Evolutionary conservation across 2,888 invertebrate genomes (phyloP).

Genomic region (Osmoderma eremita): DNA sequence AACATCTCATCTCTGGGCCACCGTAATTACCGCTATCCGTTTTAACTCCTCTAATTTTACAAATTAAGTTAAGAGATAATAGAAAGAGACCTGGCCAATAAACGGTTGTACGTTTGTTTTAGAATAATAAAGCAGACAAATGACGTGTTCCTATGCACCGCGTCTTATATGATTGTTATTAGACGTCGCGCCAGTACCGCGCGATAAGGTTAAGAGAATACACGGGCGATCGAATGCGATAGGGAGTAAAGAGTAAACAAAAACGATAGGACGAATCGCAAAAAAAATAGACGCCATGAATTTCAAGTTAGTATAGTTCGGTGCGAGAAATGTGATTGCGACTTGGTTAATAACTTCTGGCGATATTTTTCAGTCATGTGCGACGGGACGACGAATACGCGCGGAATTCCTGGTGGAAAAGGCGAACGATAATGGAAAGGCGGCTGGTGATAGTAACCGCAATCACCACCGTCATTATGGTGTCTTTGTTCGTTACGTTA

Average conservation of each 20-base stretch:
- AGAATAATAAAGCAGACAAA: conserved; percentile 35
- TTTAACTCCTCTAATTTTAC: conserved; percentile 43
- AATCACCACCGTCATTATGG: conserved; percentile 46
- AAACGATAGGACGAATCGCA: background rate
- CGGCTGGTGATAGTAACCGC: conserved; percentile 46
- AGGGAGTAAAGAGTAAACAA: background rate
- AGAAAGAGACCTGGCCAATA: conserved; percentile 34
- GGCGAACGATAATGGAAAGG: conserved; percentile 48
- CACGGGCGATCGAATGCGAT: background rate
- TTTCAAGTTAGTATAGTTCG: conserved; percentile 39
- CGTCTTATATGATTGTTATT: background rate
- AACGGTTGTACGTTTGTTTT: conserved; percentile 39
- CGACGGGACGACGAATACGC: conserved; percentile 34
- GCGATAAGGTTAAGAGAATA: conserved; percentile 1
- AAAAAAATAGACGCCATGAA: conserved; percentile 21
- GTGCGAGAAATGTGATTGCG: conserved; percentile 16
- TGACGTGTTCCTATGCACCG: conserved; percentile 1
- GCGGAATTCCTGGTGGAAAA: conserved; percentile 45
- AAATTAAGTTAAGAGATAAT: conserved; percentile 42
- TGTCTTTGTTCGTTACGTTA: conserved; percentile 48
- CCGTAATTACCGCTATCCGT: conserved; percentile 43
- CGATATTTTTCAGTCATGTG: conserved; percentile 41
- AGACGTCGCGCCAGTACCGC: background rate
- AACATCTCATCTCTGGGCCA: conserved; percentile 18
- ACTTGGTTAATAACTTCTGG: conserved; percentile 25